Evolutionary conservation across 2,888 invertebrate genomes (phyloP).

Genomic region (Acanthosepion lycidas): DNA sequence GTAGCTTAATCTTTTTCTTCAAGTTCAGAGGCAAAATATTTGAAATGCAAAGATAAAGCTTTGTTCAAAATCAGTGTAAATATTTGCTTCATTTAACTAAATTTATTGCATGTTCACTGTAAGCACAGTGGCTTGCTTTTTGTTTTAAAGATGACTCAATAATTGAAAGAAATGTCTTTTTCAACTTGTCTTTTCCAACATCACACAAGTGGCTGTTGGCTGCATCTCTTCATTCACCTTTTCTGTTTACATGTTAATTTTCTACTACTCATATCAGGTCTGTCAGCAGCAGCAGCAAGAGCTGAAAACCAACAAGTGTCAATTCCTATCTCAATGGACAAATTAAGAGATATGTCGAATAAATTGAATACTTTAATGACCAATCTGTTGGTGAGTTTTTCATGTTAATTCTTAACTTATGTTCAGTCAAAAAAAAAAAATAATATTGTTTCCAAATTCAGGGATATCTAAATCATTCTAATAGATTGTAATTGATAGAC

Average conservation of each 20-base stretch:
- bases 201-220: neutral
- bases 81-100: neutral
- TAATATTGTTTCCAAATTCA: too few species aligned
- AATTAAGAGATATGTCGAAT: conserved; percentile 65
- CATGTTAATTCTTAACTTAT: neutral
- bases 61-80: neutral
- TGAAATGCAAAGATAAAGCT: neutral
- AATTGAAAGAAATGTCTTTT: neutral
- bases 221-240: neutral
- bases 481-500: too few species aligned
- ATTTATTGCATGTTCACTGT: neutral
- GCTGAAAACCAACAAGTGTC: conserved; percentile 54
- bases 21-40: conserved; percentile 14
- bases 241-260: neutral
- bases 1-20: neutral
- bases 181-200: neutral
- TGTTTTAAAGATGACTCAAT: neutral
- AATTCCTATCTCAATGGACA: conserved; percentile 66
- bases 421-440: too few species aligned
- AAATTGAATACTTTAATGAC: conserved; percentile 67
- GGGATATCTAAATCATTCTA: too few species aligned
- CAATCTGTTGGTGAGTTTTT: conserved; percentile 63
- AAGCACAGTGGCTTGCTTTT: neutral
- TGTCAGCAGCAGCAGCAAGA: conserved; percentile 48
- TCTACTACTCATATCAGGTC: conserved; percentile 34